These are phyloP conservation scores for Diogma glabrata DNA, from an alignment of 2,888 invertebrate species.

Conservation along the genomic window DNA sequence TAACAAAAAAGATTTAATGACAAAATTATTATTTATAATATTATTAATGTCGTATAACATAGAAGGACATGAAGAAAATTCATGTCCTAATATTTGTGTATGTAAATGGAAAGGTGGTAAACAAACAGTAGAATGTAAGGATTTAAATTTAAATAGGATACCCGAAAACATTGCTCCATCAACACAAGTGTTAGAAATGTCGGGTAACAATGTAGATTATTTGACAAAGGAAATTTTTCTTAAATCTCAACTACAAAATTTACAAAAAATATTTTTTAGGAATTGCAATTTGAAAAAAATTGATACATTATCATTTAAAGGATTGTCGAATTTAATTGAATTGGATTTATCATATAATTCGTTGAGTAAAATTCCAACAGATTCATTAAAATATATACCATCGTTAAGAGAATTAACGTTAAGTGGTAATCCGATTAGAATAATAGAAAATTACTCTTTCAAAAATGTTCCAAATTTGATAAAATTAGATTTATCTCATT, in stretches of 20 bases:
- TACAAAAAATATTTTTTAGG: slow-evolving; percentile 66
- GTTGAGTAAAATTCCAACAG: slow-evolving; percentile 59
- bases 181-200: slow-evolving; percentile 74
- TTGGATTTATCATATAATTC: slow-evolving; percentile 69
- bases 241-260: slow-evolving; percentile 60
- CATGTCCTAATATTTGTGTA: slow-evolving; percentile 55
- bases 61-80: slow-evolving; percentile 6
- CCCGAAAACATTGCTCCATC: slow-evolving; percentile 69
- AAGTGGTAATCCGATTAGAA: slow-evolving; percentile 61
- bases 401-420: slow-evolving; percentile 63
- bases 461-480: slow-evolving; percentile 56
- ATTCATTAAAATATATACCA: slow-evolving; percentile 62
- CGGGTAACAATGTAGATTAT: slow-evolving; percentile 66
- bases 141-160: slow-evolving; percentile 62
- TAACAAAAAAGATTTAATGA: slow-evolving; percentile 8
- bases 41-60: slow-evolving; percentile 2
- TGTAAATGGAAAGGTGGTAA: slow-evolving; percentile 8
- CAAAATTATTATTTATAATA: slow-evolving; percentile 8
- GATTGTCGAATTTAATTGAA: slow-evolving; percentile 71
- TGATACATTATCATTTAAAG: slow-evolving; percentile 62
- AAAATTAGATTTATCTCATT: slow-evolving; percentile 63
- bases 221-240: slow-evolving; percentile 64
- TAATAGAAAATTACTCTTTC: slow-evolving; percentile 58
- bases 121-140: slow-evolving; percentile 41
- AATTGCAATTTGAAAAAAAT: slow-evolving; percentile 68